These are phyloP conservation scores for Clepsis dumicolana DNA, from an alignment of 2,888 invertebrate species.

Conservation along the genomic window DNA sequence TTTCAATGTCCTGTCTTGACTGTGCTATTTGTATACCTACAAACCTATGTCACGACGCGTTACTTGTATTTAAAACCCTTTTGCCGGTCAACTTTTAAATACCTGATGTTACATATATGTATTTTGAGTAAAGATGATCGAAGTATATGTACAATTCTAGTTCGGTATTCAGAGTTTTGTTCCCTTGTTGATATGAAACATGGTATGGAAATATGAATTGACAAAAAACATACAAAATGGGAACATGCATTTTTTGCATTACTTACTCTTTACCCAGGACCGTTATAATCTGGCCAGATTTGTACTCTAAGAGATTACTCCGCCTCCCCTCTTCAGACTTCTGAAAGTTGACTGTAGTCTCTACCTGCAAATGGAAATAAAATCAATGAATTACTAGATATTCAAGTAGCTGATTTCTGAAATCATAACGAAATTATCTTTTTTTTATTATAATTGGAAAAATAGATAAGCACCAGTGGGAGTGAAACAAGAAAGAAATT, in stretches of 20 bases:
- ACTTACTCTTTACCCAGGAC: slow-evolving; percentile 88
- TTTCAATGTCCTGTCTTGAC: too few relatives aligned
- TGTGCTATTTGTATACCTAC: too few relatives aligned
- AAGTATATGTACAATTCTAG: too few relatives aligned
- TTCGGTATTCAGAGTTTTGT: too few relatives aligned
- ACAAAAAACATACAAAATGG: background rate
- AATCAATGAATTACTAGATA: background rate
- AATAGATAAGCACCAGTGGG: background rate
- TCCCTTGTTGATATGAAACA: background rate
- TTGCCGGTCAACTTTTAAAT: too few relatives aligned
- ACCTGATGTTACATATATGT: too few relatives aligned
- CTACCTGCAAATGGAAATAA: slow-evolving; percentile 80
- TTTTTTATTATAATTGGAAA: background rate
- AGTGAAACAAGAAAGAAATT: slow-evolving; percentile 5
- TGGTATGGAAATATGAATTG: background rate
- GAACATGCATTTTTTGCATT: background rate
- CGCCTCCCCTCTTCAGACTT: slow-evolving; percentile 76
- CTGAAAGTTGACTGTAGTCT: slow-evolving; percentile 88
- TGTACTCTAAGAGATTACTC: slow-evolving; percentile 92
- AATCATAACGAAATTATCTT: too few relatives aligned
- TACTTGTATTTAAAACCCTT: too few relatives aligned
- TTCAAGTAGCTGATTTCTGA: background rate
- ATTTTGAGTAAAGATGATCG: too few relatives aligned
- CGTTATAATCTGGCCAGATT: slow-evolving; percentile 96
- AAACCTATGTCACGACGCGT: too few relatives aligned